Conservation (phyloP, 2,888 invertebrate species). For the Boloria euphrosyne region DNA sequence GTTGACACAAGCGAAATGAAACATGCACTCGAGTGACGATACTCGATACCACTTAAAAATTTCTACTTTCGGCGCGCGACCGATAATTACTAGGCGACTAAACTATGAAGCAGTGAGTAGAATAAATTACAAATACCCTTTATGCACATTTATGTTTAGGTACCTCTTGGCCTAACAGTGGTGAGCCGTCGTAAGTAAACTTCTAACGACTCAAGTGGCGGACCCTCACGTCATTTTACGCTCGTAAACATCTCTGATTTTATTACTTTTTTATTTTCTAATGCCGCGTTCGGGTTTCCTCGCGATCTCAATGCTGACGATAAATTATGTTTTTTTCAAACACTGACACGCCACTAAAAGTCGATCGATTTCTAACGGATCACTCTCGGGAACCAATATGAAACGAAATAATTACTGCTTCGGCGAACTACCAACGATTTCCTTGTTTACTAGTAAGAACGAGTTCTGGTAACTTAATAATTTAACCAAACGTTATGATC, state of each 20-base stretch:
- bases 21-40: constrained; percentile 67
- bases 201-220: constrained; percentile 67
- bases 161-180: constrained; percentile 29
- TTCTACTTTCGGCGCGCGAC: constrained; percentile 72
- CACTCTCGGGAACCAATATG: constrained; percentile 76
- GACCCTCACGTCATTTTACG: constrained; percentile 77
- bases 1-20: constrained; percentile 74
- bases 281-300: constrained; percentile 76
- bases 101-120: constrained; percentile 70
- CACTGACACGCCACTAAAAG: constrained; percentile 81
- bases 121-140: constrained; percentile 73
- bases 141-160: constrained; percentile 48
- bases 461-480: constrained; percentile 59
- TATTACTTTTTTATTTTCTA: constrained; percentile 81
- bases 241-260: constrained; percentile 80
- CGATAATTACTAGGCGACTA: constrained; percentile 75
- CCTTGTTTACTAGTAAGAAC: constrained; percentile 77
- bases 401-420: constrained; percentile 74
- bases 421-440: constrained; percentile 75
- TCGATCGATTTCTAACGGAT: constrained; percentile 82
- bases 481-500: constrained; percentile 50
- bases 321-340: constrained; percentile 80
- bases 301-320: constrained; percentile 78
- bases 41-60: constrained; percentile 62
- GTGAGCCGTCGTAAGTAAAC: constrained; percentile 56